Evolutionary conservation across 30 jellyfish, hydroid and myxozoan species (phyloP).

Genomic region (Hydractinia echinata): DNA sequence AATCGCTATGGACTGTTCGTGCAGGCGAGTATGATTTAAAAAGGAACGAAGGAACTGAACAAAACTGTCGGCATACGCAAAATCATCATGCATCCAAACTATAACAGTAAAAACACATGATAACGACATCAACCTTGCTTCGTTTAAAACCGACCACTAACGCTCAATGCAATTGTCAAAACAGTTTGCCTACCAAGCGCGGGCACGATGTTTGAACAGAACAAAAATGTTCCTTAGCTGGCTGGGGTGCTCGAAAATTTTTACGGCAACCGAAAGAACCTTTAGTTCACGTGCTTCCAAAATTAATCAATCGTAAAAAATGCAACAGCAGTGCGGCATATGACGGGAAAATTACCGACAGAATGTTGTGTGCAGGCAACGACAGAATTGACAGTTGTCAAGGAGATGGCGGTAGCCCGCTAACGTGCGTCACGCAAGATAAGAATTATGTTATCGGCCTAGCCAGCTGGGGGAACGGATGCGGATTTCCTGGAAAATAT

Average conservation of each 20-base stretch:
- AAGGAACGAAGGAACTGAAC: constrained; percentile 55
- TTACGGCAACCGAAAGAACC: constrained; percentile 74
- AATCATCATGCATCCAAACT: constrained; percentile 71
- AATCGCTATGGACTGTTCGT: constrained; percentile 46
- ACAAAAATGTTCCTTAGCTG: constrained; percentile 72
- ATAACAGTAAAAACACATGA: constrained; percentile 61
- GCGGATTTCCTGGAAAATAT: constrained; percentile 76
- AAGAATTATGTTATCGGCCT: constrained; percentile 51
- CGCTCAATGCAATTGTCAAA: constrained; percentile 47
- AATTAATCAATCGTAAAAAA: constrained; percentile 34
- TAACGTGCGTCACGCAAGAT: constrained; percentile 49
- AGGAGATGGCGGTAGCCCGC: constrained; percentile 98
- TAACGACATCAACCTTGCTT: constrained; percentile 77
- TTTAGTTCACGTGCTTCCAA: constrained; percentile 59
- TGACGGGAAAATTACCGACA: constrained; percentile 46
- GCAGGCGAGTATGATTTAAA: constrained; percentile 62
- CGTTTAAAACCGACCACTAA: constrained; percentile 35
- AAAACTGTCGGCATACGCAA: constrained; percentile 27
- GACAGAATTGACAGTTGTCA: constrained; percentile 88
- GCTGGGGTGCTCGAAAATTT: constrained; percentile 88
- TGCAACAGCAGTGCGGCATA: constrained; percentile 56
- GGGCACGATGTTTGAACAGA: constrained; percentile 15
- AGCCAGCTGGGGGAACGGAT: constrained; percentile 97
- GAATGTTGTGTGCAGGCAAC: constrained; percentile 91
- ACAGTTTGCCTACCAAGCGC: constrained; percentile 60